Conservation (phyloP, 2,113 vertebrate genomes). For the Edolisoma coerulescens region DNA sequence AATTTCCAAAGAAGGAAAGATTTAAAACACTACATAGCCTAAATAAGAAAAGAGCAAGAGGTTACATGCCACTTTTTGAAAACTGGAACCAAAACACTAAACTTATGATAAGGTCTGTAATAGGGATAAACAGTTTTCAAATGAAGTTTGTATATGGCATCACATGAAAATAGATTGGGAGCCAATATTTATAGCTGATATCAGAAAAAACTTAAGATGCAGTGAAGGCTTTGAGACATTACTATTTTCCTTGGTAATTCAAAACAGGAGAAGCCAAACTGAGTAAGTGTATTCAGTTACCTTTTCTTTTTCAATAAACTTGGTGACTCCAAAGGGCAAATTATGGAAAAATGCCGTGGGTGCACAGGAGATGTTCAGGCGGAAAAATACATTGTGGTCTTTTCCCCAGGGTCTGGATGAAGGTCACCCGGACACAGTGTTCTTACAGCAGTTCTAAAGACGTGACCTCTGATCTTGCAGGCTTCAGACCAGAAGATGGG, state of each 20-base stretch:
- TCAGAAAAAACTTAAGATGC: not conserved
- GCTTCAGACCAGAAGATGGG: not conserved
- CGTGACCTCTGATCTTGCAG: not conserved
- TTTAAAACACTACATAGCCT: not conserved
- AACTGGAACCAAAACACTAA: not conserved
- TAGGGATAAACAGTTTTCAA: not conserved
- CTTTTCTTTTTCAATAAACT: slow-evolving; percentile 52
- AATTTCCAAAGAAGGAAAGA: not conserved
- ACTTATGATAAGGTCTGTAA: not conserved
- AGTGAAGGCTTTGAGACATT: not conserved
- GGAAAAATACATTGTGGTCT: slow-evolving; percentile 50
- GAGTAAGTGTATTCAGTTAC: not conserved
- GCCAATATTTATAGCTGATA: not conserved
- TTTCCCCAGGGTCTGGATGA: slow-evolving; percentile 49
- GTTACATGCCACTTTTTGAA: not conserved
- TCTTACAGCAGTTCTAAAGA: not conserved
- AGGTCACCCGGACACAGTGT: not conserved
- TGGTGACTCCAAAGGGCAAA: slow-evolving; percentile 45
- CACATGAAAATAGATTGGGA: not conserved
- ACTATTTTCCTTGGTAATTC: not conserved
- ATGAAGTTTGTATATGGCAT: not conserved
- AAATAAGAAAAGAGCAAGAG: not conserved
- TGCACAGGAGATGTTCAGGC: slow-evolving; percentile 26
- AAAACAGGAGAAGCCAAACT: not conserved
- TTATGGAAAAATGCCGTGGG: slow-evolving; percentile 69